Base-by-base conservation (phyloP, 2,888 invertebrate species). In the Xylophagus ater region DNA sequence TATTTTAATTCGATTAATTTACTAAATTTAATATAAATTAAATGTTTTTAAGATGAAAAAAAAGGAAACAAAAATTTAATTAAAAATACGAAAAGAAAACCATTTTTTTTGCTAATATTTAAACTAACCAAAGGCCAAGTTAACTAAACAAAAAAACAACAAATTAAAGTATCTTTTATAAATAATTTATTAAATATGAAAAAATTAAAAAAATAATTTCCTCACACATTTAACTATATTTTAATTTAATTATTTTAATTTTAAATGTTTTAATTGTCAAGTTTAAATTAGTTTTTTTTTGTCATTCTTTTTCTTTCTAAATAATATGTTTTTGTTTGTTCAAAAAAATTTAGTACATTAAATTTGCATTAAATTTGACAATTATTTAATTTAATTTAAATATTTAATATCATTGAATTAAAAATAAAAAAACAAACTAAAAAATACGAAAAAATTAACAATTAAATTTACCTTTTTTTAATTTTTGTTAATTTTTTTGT, bases 71-170 rank as follows among this genome's bases (percentile, higher is more conserved):
- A 28, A 5, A 14, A 8, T 23, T 28, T 41, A 38, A 47, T 42
- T 32, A 32, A 33, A 35, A 41, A 14, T 9, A 20, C 35, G 15
- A 23, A 10, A 38, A 39, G 36, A 37, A 23, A 40, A 31, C 44
- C 44, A 38, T 45, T 46, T 45, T 44, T 49, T 45, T 46, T 49
- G 50, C 51, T 51, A 52, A 60, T 47, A 59, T 55, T 54, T 51
- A 62, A 32, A 65, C 64, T 65, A 65, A 65, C 64, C 63, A 63
- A 65, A 65, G 65, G 64, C 64, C 64, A 65, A 65, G 64, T 65
- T 65, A 63, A 65, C 64, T 57, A 61, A 57, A 44, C 42, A 43
- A 39, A 38, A 38, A 37, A 37, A 41, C 31, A 37, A 32, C 24
- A 35, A 37, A 26, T 21, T 37, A 28, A 28, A 35, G 18, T 12